These are phyloP conservation scores for Drosophila ambigua DNA, from an alignment of 1,140 invertebrate species.

Conservation along the genomic window DNA sequence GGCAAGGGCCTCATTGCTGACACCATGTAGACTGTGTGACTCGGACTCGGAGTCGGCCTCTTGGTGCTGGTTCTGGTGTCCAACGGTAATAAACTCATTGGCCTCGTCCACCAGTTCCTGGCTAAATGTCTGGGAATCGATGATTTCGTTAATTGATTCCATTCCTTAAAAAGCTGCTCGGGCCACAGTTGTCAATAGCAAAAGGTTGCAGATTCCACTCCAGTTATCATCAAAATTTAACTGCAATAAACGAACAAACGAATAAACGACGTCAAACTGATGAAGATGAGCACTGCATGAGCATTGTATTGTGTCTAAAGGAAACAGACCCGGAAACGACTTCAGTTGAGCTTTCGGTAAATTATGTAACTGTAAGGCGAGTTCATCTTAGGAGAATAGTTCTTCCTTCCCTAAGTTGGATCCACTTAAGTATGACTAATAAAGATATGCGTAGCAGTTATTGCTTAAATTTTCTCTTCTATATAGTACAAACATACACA, in stretches of 20 bases:
- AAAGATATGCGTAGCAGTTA: too few species aligned
- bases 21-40: constrained; percentile 7
- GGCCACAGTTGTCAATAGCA: constrained; percentile 7
- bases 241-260: constrained; percentile 14
- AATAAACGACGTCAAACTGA: neutral
- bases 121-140: constrained; percentile 87
- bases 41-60: constrained; percentile 15
- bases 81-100: constrained; percentile 76
- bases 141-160: constrained; percentile 88
- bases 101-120: constrained; percentile 85
- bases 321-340: too few species aligned
- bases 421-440: too few species aligned
- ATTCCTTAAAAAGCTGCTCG: constrained; percentile 72
- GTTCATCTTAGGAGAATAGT: too few species aligned
- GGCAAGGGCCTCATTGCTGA: constrained; percentile 10
- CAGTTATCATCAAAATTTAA: neutral
- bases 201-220: neutral
- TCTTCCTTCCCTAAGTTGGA: too few species aligned
- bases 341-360: too few species aligned
- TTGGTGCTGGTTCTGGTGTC: constrained; percentile 6
- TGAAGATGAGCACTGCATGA: neutral
- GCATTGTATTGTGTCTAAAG: too few species aligned
- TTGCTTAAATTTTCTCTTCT: neutral
- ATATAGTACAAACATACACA: neutral
- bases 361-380: too few species aligned